These are phyloP conservation scores for Sinonovacula constricta DNA, from an alignment of 1,140 invertebrate genomes.

Conservation along the genomic window DNA sequence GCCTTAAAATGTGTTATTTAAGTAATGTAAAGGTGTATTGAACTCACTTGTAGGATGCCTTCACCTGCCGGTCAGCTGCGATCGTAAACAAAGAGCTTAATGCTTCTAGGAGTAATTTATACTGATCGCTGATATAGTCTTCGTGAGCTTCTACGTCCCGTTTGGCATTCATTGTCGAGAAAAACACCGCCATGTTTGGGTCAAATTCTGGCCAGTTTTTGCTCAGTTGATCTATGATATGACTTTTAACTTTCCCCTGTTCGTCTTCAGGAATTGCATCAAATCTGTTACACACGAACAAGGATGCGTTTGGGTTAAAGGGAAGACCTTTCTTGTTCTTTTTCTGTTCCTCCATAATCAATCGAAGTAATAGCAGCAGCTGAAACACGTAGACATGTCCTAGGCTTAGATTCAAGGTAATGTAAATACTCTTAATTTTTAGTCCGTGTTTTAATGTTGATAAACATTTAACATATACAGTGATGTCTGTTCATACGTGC, in stretches of 20 bases:
- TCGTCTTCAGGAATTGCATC: conserved; percentile 54
- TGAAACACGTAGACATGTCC: conserved; percentile 42
- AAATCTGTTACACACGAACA: conserved; percentile 68
- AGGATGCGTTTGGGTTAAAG: conserved; percentile 59
- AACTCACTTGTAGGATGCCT: conserved; percentile 60
- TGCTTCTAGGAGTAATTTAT: conserved; percentile 44
- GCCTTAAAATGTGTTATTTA: too few species aligned
- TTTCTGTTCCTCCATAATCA: conserved; percentile 53
- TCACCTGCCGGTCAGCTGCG: conserved; percentile 40
- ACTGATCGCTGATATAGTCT: conserved; percentile 34
- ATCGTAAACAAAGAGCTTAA: conserved; percentile 50
- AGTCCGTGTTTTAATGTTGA: too few species aligned
- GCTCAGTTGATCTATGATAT: conserved; percentile 54
- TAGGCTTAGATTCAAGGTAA: too few species aligned
- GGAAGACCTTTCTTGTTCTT: not conserved
- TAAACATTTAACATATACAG: too few species aligned
- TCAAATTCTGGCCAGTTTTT: conserved; percentile 62
- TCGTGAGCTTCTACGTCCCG: conserved; percentile 39
- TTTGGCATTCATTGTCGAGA: conserved; percentile 56
- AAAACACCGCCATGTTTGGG: conserved; percentile 46
- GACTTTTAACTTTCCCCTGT: conserved; percentile 50
- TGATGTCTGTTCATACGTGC: too few species aligned
- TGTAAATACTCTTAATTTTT: too few species aligned
- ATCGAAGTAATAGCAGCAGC: conserved; percentile 62
- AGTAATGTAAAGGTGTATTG: too few species aligned